phyloP scores from a whole-genome alignment of 37 sponge, comb jelly and placozoan species.

The Spongilla lacustris region DNA sequence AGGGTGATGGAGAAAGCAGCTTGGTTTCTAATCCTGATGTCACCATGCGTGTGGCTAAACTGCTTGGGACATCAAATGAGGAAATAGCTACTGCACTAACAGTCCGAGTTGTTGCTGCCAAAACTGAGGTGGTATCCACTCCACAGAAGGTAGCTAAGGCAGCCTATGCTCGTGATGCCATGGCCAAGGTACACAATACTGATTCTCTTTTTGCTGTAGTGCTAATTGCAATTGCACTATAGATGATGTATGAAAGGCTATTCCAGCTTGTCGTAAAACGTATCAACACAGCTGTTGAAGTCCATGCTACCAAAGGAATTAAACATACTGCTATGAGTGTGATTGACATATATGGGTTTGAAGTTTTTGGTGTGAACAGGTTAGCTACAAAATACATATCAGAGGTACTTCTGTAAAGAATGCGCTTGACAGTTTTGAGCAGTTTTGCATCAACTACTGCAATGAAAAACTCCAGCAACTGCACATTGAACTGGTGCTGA shows the following conservation, averaged over 20 bases:
- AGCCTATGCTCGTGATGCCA: constrained; percentile 63
- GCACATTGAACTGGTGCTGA: constrained; percentile 59
- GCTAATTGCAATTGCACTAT: not conserved
- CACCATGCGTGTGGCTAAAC: constrained; percentile 7
- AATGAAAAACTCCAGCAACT: constrained; percentile 97
- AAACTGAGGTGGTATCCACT: constrained; percentile 42
- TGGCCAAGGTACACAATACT: constrained; percentile 68
- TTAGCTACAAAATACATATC: not conserved
- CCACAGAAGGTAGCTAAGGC: constrained; percentile 26
- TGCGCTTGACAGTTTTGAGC: constrained; percentile 79
- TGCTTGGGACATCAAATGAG: constrained; percentile 40
- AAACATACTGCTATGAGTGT: constrained; percentile 62
- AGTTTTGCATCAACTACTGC: constrained; percentile 98
- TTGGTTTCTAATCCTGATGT: not conserved
- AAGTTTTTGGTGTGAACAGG: constrained; percentile 77
- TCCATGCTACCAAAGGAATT: constrained; percentile 2
- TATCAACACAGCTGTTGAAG: constrained; percentile 54
- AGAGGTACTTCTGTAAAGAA: not conserved
- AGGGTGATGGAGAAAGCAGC: constrained; percentile 51
- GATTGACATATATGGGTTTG: constrained; percentile 82
- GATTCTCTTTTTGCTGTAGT: not conserved
- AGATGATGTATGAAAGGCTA: constrained; percentile 70
- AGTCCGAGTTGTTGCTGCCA: constrained; percentile 30
- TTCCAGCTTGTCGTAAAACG: constrained; percentile 58
- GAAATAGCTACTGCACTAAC: constrained; percentile 47